Base-by-base conservation (phyloP, 2,888 invertebrate genomes). In the Thyatira batis region DNA sequence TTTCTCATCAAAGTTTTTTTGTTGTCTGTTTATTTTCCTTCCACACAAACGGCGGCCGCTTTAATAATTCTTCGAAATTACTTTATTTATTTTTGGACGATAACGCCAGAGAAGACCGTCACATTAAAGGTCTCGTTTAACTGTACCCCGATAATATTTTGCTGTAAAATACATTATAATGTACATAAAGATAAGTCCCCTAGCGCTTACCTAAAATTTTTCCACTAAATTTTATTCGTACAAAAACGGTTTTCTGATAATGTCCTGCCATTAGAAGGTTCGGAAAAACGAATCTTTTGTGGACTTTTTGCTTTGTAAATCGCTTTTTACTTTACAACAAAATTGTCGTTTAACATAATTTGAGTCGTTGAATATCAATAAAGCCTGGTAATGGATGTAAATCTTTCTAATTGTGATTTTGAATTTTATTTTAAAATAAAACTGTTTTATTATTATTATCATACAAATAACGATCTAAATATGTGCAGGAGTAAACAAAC, bases 181-280 rank as follows among this genome's bases (percentile, higher is more conserved):
- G 71, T 82, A 81, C 83, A 83, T 86, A 87, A 88, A 87, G 85
- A 87, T 87, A 88, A 87, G 79, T 81, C 77, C 65, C 65, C 61
- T 65, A 74, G 76, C 69, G 60, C 70, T 80, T 75, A 76, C 76
- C 77, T 74, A 78, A 84, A 86, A 85, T 80, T 81, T 78, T 64
- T 67, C 65, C 78, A 78, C 80, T 84, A 82, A 84, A 85, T 85
- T 84, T 85, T 80, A 81, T 83, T 84, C 80, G 70, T 71, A 73
- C 78, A 81, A 81, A 83, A 87, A 82, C 81, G 82, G 76, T 80
- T 85, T 87, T 85, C 76, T 76, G 82, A 87, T 88, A 88, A 87
- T 84, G 82, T 81, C 69, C 73, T 65, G 55, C 84, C 84, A 85
- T 87, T 84, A 88, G 80, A 76, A n/a, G 81, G 84, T 82, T 83